Evolutionary conservation across 2,113 vertebrate species (phyloP).

Genomic region (Cyprinus carpio): DNA sequence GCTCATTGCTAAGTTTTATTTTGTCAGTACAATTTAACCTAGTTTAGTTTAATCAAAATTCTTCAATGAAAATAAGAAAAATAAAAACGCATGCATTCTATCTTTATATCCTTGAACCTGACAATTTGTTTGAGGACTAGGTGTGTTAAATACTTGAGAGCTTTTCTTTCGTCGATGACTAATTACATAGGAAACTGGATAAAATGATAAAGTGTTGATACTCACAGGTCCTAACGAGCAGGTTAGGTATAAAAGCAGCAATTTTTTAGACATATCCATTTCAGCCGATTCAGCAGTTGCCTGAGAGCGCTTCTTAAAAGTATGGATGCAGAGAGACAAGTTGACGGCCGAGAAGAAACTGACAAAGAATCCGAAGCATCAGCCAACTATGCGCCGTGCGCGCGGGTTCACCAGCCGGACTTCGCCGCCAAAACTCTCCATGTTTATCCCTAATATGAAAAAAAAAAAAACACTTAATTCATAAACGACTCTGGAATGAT

Average conservation of each 20-base stretch:
- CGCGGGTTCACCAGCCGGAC: neutral
- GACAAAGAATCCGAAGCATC: conserved; percentile 9
- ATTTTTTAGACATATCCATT: conserved; percentile 23
- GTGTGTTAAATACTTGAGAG: neutral
- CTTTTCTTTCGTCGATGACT: neutral
- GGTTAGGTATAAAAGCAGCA: conserved; percentile 32
- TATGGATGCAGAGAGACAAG: neutral
- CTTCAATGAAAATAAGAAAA: neutral
- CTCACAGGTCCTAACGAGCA: conserved; percentile 53
- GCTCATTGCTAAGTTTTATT: neutral
- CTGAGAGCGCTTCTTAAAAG: neutral
- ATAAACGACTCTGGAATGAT: neutral
- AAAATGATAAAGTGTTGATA: neutral
- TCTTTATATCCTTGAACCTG: neutral
- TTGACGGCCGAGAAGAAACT: conserved; percentile 7
- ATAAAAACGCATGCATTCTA: neutral
- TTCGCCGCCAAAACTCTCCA: neutral
- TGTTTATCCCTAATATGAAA: neutral
- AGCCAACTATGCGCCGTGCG: neutral
- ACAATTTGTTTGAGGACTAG: neutral
- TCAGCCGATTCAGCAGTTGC: neutral
- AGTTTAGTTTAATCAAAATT: neutral
- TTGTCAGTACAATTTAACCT: neutral
- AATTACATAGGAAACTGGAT: neutral
- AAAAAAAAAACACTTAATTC: neutral